These are phyloP conservation scores for Crioceris asparagi DNA, from an alignment of 2,888 invertebrate species.

Conservation along the genomic window DNA sequence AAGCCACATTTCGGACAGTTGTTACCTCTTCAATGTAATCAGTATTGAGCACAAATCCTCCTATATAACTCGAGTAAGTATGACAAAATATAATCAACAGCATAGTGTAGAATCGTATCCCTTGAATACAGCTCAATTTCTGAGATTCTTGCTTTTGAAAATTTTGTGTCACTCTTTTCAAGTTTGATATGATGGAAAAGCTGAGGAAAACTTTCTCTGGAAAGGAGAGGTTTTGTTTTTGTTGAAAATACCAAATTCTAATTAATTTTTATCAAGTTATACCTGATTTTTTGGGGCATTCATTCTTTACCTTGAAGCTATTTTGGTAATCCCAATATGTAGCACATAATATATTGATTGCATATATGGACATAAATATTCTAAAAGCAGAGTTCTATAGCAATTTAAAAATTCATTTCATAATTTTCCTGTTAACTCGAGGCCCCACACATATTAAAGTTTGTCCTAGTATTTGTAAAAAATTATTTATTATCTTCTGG, in stretches of 20 bases:
- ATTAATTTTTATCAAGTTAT: no score
- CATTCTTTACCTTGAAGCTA: background rate
- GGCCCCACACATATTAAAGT: no score
- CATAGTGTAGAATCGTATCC: conserved; percentile 22
- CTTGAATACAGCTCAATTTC: conserved; percentile 22
- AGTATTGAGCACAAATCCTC: conserved; percentile 18
- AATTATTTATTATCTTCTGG: no score
- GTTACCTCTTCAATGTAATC: conserved; percentile 18
- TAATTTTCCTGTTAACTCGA: no score
- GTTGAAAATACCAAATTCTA: background rate
- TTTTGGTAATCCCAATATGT: conserved; percentile 11
- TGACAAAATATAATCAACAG: conserved; percentile 21
- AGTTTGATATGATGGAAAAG: conserved; percentile 20
- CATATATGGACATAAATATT: conserved; percentile 6
- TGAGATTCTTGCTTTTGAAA: conserved; percentile 15
- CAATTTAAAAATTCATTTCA: background rate
- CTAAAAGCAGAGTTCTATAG: conserved; percentile 5
- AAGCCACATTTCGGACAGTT: background rate
- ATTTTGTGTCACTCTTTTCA: conserved; percentile 13
- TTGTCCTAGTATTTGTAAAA: no score
- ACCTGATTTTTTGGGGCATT: background rate
- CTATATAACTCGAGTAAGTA: conserved; percentile 17
- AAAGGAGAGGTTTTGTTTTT: conserved; percentile 6
- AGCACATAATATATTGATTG: conserved; percentile 8
- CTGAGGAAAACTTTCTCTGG: conserved; percentile 12